These are phyloP conservation scores for Eulemur rubriventer DNA, from an alignment of 2,797 vertebrate genomes.

Conservation along the genomic window DNA sequence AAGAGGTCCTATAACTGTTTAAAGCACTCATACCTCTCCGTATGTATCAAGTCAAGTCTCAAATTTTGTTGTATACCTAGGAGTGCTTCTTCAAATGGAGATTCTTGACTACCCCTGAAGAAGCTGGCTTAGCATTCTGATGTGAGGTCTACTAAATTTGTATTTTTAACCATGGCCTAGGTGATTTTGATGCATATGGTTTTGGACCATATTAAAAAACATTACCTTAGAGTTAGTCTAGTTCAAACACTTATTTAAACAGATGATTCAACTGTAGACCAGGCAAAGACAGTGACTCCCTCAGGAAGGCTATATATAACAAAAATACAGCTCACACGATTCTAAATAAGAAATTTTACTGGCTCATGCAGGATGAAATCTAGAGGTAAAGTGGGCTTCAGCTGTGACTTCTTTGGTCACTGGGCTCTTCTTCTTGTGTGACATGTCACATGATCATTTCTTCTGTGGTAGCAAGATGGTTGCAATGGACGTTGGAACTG, in stretches of 20 bases:
- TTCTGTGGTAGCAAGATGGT: background rate
- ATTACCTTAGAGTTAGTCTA: background rate
- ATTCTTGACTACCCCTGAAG: background rate
- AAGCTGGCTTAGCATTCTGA: background rate
- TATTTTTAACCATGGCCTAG: background rate
- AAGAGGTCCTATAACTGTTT: background rate
- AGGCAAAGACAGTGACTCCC: background rate
- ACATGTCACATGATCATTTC: background rate
- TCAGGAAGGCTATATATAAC: background rate
- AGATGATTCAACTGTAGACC: background rate
- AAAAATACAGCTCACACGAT: background rate
- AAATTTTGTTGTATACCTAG: background rate
- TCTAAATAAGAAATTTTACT: background rate
- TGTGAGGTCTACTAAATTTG: background rate
- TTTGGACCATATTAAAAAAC: background rate
- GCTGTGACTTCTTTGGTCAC: background rate
- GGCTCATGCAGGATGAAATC: background rate
- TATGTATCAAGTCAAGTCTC: background rate
- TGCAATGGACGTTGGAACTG: fast-evolving
- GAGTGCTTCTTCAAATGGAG: background rate
- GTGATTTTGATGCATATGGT: background rate
- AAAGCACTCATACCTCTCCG: background rate
- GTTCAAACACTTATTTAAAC: background rate
- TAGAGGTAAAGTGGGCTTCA: background rate
- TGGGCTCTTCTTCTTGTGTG: background rate